Percentiles rank a stretch among this genome's conserved stretches.
Conservation (phyloP, 2,113 vertebrate species). For the Pseudonaja textilis region DNA sequence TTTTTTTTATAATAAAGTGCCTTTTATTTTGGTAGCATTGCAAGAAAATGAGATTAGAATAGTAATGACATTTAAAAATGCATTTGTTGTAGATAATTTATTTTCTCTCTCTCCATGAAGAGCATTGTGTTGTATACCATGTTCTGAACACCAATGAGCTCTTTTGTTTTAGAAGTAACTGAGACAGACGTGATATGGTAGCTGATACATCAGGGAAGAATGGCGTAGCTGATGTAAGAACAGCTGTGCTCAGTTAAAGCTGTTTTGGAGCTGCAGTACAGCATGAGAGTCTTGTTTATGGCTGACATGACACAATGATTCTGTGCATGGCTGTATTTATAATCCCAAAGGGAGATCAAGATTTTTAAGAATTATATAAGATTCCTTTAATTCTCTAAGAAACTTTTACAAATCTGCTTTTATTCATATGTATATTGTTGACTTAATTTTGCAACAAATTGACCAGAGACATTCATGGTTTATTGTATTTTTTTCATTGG, state of each 20-base stretch:
- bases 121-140: constrained; percentile 52
- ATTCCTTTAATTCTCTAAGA: background rate
- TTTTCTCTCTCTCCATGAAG: constrained; percentile 30
- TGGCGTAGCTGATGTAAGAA: constrained; percentile 48
- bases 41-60: constrained; percentile 5
- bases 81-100: constrained; percentile 44
- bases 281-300: constrained; percentile 34
- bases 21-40: background rate
- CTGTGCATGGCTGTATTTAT: background rate
- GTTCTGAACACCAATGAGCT: constrained; percentile 60
- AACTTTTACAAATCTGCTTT: background rate
- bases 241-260: constrained; percentile 54
- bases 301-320: background rate
- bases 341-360: background rate
- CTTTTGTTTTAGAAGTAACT: constrained; percentile 66
- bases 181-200: constrained; percentile 65
- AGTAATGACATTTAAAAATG: background rate
- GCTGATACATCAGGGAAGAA: constrained; percentile 61
- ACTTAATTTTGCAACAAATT: background rate
- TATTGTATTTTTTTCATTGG: background rate
- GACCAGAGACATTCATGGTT: no score
- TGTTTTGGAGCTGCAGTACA: constrained; percentile 27
- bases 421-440: background rate
- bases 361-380: background rate
- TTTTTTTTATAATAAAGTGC: background rate